Base-by-base conservation (phyloP, 2,888 invertebrate species). In the Neocrepidodera transversa region DNA sequence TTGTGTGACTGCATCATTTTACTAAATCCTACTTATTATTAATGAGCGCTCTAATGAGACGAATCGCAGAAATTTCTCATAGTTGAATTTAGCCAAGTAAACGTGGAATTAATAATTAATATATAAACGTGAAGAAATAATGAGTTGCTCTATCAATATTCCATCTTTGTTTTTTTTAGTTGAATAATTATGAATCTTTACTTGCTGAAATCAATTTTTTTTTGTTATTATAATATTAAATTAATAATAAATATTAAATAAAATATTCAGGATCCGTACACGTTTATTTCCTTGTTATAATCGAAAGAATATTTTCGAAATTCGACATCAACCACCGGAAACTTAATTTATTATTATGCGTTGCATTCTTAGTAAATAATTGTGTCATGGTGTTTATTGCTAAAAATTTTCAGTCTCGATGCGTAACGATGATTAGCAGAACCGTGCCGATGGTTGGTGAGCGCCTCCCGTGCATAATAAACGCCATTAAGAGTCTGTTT, bases 391-490 rank as follows among this genome's bases (percentile, higher is more conserved):
- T 68, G 68, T 72, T 69, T 67, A 70, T 69, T 64, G 64, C 63
- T 62, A 59, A 63, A 54, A 69, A 69, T 74, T 69, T 70, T 68
- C 61, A 74, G 71, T 74, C 72, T 60, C 58, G 58, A 57, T 68
- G 71, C 74, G 74, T 74, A 64, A 60, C 58, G 71, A 71, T 73
- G 74, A 73, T 73, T 73, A 73, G 73, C 67, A 62, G 65, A 68
- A 61, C 66, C 71, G 71, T 72, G 71, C 68, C 68, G 67, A 72
- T 69, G 67, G 67, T 58, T 57, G 56, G 61, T 36, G 53, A 62
- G 58, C 55, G 65, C 68, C 45, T 36, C 38, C 36, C 45, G 51
- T 68, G 73, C 69, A 71, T 72, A 66, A 66, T 69, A 71, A 73
- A 71, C 67, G 64, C 64, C 63, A 63, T 68, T 69, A 71, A 71